Base-by-base conservation (phyloP, 2,113 vertebrate species). In the Dinomys branickii region DNA sequence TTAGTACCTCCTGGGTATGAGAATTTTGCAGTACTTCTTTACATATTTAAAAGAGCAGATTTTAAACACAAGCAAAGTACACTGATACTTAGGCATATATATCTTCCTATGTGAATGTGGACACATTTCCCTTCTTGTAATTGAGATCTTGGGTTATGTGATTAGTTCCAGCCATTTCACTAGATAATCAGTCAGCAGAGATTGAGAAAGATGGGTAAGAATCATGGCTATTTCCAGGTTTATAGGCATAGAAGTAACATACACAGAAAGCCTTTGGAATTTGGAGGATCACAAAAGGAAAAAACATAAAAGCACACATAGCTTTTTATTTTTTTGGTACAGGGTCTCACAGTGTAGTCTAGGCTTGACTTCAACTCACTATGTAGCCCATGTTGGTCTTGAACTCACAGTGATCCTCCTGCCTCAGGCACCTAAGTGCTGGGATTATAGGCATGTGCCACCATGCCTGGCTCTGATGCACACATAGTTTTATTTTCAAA, bases 281-380 rank as follows among this genome's bases (percentile, higher is more conserved):
- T 92, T 88, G 73, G 35, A 59, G 22, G 69, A 33, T 69, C 73
- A 86, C n/a, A 47, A 94, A 94, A 92, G 5, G 83, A 93, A 52
- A 33, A 30, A 88, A 41, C 78, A 17, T 67, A 33, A 14, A n/a
- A 16, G 65, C 33, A 67, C 33, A 67, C 12, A 67, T 33, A 67
- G 33, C 12, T 16, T n/a, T 67, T 67, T 67, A 2, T 26, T 61
- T 61, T 67, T 35, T 35, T 35, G 14, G 7, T 14, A 67, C 33
- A n/a, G 65, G 33, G 65, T 67, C 65, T 67, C 65, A 67, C 16
- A 7, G 13, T 67, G 33, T 65, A 65, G 30, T 33, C 63, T 30
- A 33, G 30, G 63, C 30, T 65, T 30, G 63, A 28, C 63, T 65
- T 33, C 11, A 33, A 13, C 26, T 22, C 22, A 59, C 22, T 61